Conservation (phyloP, 2,888 invertebrate species). For the Phyllotreta striolata region DNA sequence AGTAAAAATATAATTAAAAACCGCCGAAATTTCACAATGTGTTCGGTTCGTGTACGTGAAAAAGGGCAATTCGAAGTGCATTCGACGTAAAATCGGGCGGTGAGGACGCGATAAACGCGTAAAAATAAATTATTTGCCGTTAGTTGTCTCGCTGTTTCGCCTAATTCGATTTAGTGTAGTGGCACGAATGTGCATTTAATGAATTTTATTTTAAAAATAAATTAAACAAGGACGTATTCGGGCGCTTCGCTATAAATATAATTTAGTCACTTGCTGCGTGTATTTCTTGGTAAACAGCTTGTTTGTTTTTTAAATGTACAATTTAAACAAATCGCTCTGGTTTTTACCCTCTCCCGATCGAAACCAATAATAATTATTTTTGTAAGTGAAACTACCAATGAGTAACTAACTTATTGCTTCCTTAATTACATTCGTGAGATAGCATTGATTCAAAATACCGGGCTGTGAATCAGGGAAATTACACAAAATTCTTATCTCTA, state of each 20-base stretch:
- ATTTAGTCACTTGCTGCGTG: not conserved
- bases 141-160: conserved; percentile 7
- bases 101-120: conserved; percentile 9
- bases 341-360: no score
- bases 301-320: not conserved
- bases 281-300: not conserved
- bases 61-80: no score
- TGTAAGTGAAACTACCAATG: no score
- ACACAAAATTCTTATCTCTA: no score
- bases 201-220: conserved; percentile 20
- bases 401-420: no score
- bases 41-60: not conserved
- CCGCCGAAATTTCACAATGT: not conserved
- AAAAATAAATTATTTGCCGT: conserved; percentile 22
- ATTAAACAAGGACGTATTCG: conserved; percentile 24
- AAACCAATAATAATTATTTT: no score
- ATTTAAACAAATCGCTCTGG: not conserved
- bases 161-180: not conserved
- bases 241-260: conserved; percentile 6
- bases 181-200: conserved; percentile 7
- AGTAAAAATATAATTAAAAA: conserved; percentile 11
- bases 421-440: no score
- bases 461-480: no score
- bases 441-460: no score
- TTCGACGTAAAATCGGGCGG: not conserved